phyloP scores from a whole-genome alignment of 2,797 vertebrate species.

The Pterois miles region DNA sequence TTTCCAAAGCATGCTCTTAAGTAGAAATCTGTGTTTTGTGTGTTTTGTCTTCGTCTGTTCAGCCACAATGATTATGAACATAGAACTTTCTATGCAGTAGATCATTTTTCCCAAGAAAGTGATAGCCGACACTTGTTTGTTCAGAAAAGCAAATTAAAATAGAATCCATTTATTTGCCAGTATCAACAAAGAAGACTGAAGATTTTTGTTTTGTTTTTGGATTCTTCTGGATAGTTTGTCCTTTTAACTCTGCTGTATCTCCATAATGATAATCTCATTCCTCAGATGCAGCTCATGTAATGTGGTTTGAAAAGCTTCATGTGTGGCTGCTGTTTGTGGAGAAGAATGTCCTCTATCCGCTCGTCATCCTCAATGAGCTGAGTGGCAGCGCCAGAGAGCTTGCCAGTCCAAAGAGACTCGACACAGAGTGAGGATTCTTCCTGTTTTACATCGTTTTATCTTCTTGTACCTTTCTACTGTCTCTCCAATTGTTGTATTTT shows the following conservation, averaged over 20 bases:
- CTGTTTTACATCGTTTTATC: neutral
- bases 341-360: constrained; percentile 96
- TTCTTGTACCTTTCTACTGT: neutral
- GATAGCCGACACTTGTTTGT: neutral
- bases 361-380: constrained; percentile 97
- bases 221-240: neutral
- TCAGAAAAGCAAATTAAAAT: neutral
- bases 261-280: neutral
- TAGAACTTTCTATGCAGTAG: neutral
- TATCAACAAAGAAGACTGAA: neutral
- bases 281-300: constrained; percentile 94
- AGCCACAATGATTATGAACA: neutral
- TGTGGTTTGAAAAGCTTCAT: constrained; percentile 99
- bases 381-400: constrained; percentile 95
- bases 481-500: neutral
- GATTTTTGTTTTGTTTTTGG: neutral
- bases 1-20: neutral
- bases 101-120: neutral
- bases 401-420: constrained; percentile 94
- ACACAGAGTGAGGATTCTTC: constrained; percentile 90
- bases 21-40: neutral
- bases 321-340: constrained; percentile 98
- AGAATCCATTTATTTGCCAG: neutral
- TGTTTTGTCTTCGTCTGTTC: neutral
- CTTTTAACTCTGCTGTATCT: no score